Percentiles rank a stretch among this genome's conserved stretches.
phyloP scores from a whole-genome alignment of 2,888 invertebrate genomes.

The Zygaena filipendulae region DNA sequence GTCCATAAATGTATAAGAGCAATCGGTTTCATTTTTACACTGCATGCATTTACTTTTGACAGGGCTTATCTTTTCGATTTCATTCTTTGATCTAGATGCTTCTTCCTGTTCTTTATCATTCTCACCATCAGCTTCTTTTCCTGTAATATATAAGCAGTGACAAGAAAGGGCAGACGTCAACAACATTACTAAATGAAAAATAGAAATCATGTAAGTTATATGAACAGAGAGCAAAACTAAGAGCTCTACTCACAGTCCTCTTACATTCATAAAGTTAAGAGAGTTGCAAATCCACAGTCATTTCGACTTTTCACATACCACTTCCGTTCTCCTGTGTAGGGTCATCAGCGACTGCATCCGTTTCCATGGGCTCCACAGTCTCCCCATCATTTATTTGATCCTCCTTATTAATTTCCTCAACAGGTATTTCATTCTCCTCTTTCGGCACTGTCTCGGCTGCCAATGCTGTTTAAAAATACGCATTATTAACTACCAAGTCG shows the following conservation, averaged over 20 bases:
- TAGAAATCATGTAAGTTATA: too few relatives aligned
- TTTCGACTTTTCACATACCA: constrained; percentile 20
- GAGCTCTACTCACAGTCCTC: not conserved
- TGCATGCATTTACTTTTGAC: constrained; percentile 49
- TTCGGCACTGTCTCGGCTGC: constrained; percentile 32
- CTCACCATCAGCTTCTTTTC: too few relatives aligned
- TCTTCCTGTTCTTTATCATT: constrained; percentile 56
- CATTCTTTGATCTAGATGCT: constrained; percentile 36
- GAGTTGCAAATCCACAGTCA: too few relatives aligned
- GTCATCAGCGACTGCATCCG: constrained; percentile 22
- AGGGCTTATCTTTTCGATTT: constrained; percentile 47
- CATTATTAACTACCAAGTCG: not conserved
- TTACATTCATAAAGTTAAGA: too few relatives aligned
- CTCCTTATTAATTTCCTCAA: constrained; percentile 19
- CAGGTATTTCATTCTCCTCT: constrained; percentile 26
- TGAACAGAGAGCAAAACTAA: too few relatives aligned
- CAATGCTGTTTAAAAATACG: constrained; percentile 12
- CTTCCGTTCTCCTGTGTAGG: constrained; percentile 40
- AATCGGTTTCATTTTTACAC: constrained; percentile 39
- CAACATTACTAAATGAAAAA: too few relatives aligned
- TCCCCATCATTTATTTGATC: constrained; percentile 21
- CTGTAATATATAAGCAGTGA: not conserved
- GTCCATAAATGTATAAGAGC: constrained; percentile 34
- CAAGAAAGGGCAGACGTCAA: too few relatives aligned
- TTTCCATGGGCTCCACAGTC: constrained; percentile 21